Evolutionary conservation across 2,888 invertebrate species (phyloP).

Genomic region (Zaprionus bogoriensis): DNA sequence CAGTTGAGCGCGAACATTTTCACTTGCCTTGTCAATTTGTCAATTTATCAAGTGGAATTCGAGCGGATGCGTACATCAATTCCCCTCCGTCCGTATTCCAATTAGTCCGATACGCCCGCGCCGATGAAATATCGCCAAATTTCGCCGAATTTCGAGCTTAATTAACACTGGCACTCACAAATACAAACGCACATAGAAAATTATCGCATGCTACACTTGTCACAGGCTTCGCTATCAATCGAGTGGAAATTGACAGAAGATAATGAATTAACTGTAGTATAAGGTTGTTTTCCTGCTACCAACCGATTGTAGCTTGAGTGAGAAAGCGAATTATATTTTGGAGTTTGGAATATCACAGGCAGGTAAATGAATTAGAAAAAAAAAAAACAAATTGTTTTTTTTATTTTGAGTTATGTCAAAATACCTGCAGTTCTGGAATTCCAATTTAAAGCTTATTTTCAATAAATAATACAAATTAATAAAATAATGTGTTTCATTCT

Average conservation of each 20-base stretch:
- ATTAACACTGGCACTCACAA: not conserved
- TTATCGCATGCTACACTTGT: conserved; percentile 1
- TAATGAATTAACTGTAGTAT: too few species aligned
- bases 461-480: too few species aligned
- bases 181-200: not conserved
- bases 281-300: too few species aligned
- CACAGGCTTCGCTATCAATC: not conserved
- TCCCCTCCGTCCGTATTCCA: conserved; percentile 9
- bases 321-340: too few species aligned
- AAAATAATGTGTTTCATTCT: too few species aligned
- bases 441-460: too few species aligned
- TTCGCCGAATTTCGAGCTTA: not conserved
- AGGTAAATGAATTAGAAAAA: too few species aligned
- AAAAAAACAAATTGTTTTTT: too few species aligned
- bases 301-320: too few species aligned
- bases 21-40: conserved; percentile 22
- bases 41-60: conserved; percentile 4
- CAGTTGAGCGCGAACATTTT: conserved; percentile 39
- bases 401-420: too few species aligned
- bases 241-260: not conserved
- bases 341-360: too few species aligned
- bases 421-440: too few species aligned
- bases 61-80: conserved; percentile 11
- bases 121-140: conserved; percentile 4
- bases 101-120: conserved; percentile 9